A percentile compares a stretch with the other conserved stretches of the same genome.
phyloP scores from a whole-genome alignment of 2,113 vertebrate genomes.

The Scortum barcoo region DNA sequence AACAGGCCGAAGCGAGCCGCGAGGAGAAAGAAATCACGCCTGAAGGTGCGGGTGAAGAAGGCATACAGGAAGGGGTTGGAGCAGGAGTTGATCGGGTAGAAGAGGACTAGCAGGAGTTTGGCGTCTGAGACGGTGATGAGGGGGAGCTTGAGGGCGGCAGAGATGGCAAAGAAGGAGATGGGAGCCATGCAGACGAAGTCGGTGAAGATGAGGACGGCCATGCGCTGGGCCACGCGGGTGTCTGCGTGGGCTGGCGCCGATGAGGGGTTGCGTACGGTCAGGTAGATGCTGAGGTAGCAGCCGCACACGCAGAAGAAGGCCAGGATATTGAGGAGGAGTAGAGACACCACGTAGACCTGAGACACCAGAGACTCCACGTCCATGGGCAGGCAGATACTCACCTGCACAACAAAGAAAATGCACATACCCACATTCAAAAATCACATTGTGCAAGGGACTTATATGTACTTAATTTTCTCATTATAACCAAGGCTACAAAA shows the following conservation, averaged over 20 bases:
- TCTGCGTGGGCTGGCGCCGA: constrained; percentile 89
- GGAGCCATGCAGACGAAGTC: constrained; percentile 98
- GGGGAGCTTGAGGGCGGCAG: constrained; percentile 93
- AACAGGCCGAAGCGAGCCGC: constrained; percentile 93
- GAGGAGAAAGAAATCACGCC: constrained; percentile 93
- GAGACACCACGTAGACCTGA: constrained; percentile 90
- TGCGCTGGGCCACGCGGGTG: constrained; percentile 93
- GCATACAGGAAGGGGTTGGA: constrained; percentile 97
- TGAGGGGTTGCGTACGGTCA: constrained; percentile 91
- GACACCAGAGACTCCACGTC: constrained; percentile 89
- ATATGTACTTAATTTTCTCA: neutral
- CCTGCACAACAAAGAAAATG: constrained; percentile 51
- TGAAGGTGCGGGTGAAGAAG: constrained; percentile 96
- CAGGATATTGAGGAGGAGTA: constrained; percentile 92
- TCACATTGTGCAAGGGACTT: neutral
- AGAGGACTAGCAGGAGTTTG: constrained; percentile 95
- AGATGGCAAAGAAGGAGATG: constrained; percentile 98
- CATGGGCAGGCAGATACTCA: constrained; percentile 98
- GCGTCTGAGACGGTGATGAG: constrained; percentile 95
- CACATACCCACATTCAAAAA: neutral
- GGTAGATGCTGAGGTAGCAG: constrained; percentile 95
- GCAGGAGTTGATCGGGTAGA: constrained; percentile 98
- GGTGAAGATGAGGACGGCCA: constrained; percentile 97
- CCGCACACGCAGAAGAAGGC: constrained; percentile 92
- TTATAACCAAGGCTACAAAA: neutral